These are phyloP conservation scores for Argopecten irradians DNA, from an alignment of 1,140 invertebrate genomes.

Conservation along the genomic window DNA sequence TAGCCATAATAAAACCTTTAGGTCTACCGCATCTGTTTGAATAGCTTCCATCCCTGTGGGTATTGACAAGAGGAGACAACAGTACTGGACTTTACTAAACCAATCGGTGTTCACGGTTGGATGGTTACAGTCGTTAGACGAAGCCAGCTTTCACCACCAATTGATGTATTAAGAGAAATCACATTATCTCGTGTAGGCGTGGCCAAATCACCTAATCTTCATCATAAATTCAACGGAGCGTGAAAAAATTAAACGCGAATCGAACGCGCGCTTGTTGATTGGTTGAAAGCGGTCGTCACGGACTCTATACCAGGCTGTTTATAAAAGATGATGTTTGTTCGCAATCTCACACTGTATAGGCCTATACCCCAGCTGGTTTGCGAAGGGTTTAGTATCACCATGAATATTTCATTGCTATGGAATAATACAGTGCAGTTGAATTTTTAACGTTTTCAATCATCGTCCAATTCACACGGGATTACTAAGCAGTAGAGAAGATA, in stretches of 20 bases:
- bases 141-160: background rate
- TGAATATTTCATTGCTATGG: background rate
- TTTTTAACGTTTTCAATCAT: background rate
- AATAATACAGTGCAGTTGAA: slow-evolving; percentile 6
- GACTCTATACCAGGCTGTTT: background rate
- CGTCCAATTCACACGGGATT: background rate
- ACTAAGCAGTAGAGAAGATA: background rate
- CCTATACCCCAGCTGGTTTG: background rate
- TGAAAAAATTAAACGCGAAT: background rate
- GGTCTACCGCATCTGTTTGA: background rate
- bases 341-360: background rate
- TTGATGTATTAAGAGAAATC: background rate
- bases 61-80: background rate
- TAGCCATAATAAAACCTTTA: background rate
- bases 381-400: background rate
- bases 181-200: background rate
- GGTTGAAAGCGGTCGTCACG: background rate
- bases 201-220: background rate
- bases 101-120: background rate
- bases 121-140: background rate
- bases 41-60: background rate
- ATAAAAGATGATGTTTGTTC: background rate
- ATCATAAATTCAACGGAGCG: background rate
- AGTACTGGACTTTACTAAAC: background rate
- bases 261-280: background rate